Percentiles rank a stretch among this genome's conserved stretches.
Conservation (phyloP, 2,113 vertebrate species). For the Oenanthe oenanthe region DNA sequence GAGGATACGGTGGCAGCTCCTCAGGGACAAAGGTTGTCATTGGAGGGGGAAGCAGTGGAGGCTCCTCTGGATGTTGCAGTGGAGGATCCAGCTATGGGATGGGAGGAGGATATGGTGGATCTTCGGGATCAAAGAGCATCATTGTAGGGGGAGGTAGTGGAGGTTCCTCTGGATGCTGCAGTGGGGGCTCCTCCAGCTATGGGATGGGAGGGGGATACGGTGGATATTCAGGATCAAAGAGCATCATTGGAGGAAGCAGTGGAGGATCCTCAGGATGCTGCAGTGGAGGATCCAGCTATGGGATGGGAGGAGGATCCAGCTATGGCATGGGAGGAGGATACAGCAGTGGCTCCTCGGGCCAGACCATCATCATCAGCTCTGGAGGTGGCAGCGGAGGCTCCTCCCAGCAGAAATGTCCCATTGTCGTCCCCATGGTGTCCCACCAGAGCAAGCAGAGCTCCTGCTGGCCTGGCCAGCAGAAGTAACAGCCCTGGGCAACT, state of each 20-base stretch:
- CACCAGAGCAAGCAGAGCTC: slow-evolving; percentile 26
- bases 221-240: neutral
- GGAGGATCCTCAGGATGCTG: too few species aligned
- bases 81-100: neutral
- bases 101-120: too few species aligned
- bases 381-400: neutral
- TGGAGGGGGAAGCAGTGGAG: neutral
- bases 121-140: neutral
- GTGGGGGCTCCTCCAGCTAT: neutral
- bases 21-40: neutral
- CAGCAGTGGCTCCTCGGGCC: neutral
- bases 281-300: too few species aligned
- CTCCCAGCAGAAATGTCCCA: slow-evolving; percentile 25
- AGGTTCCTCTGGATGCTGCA: neutral
- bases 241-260: rapidly evolving
- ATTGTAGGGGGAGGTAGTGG: rapidly evolving
- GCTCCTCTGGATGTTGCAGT: neutral
- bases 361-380: neutral
- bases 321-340: too few species aligned
- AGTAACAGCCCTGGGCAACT: neutral
- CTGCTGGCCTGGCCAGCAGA: neutral
- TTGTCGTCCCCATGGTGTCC: neutral
- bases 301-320: neutral
- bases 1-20: neutral
- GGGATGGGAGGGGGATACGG: neutral